These are phyloP conservation scores for Cheilosia pagana DNA, from an alignment of 2,888 invertebrate genomes.

Conservation along the genomic window DNA sequence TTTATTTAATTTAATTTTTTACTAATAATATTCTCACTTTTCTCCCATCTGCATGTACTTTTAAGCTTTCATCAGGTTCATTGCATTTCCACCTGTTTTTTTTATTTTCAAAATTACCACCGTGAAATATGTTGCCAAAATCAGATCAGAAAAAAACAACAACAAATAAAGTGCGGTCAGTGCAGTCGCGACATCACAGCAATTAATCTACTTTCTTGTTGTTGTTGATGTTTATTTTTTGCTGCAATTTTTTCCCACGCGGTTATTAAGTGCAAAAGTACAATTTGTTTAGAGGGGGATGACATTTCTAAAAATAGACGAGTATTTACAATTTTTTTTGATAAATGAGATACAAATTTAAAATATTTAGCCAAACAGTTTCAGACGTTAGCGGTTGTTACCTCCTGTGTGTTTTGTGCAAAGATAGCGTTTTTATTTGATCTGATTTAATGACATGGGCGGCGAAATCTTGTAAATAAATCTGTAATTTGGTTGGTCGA, in stretches of 20 bases:
- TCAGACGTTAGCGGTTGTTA: conserved; percentile 7
- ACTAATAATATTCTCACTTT: conserved; percentile 11
- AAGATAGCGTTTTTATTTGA: conserved; percentile 22
- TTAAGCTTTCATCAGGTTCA: conserved; percentile 5
- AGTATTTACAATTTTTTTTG: conserved; percentile 2
- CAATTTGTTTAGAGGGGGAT: conserved; percentile 12
- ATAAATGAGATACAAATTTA: conserved; percentile 61
- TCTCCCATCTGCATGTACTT: conserved; percentile 20
- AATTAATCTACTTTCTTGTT: conserved; percentile 45
- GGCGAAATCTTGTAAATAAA: conserved; percentile 42
- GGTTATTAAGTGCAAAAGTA: conserved; percentile 41
- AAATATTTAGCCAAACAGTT: conserved; percentile 53
- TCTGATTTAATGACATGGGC: conserved; percentile 31
- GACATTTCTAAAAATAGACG: conserved; percentile 36
- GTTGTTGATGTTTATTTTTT: conserved; percentile 17
- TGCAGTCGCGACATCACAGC: conserved; percentile 37
- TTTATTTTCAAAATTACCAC: not conserved
- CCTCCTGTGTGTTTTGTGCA: conserved; percentile 11
- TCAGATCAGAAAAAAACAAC: not conserved
- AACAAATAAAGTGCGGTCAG: conserved; percentile 8
- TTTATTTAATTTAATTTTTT: conserved; percentile 12
- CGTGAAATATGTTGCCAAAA: conserved; percentile 14
- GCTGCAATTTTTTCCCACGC: conserved; percentile 46
- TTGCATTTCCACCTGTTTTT: conserved; percentile 36
- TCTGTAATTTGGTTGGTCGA: conserved; percentile 4